Conservation (phyloP, 2,797 vertebrate species). For the Gambusia yucatana region DNA sequence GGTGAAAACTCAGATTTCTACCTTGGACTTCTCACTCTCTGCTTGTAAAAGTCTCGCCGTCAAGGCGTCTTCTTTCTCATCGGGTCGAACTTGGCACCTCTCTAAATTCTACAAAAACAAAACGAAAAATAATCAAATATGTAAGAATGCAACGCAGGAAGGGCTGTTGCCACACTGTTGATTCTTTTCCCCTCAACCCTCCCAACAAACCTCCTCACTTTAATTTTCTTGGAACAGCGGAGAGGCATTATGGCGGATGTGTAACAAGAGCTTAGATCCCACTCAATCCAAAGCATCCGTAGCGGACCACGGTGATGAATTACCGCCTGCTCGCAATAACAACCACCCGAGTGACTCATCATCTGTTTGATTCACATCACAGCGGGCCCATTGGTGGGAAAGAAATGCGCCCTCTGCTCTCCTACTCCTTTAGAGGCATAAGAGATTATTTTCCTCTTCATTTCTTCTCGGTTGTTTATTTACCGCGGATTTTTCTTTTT, state of each 20-base stretch:
- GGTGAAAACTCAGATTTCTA: conserved; percentile 44
- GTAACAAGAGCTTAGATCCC: conserved; percentile 62
- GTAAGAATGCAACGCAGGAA: conserved; percentile 23
- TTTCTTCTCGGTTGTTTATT: conserved; percentile 74
- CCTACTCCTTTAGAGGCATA: conserved; percentile 69
- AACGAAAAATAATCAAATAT: not conserved
- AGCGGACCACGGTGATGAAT: conserved; percentile 70
- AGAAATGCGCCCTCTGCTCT: conserved; percentile 68
- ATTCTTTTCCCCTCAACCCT: conserved; percentile 1
- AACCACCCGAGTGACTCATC: conserved; percentile 79
- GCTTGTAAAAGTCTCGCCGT: conserved; percentile 83
- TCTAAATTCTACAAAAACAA: conserved; percentile 79
- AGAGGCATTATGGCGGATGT: conserved; percentile 50
- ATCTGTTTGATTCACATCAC: conserved; percentile 76
- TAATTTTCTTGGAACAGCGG: conserved; percentile 40
- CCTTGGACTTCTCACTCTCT: conserved; percentile 87
- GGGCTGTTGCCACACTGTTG: conserved; percentile 38
- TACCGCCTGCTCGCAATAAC: conserved; percentile 73
- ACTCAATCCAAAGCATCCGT: conserved; percentile 59
- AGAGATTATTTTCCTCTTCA: conserved; percentile 76
- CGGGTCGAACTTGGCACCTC: conserved; percentile 76
- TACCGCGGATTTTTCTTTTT: conserved; percentile 68
- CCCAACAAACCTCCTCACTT: conserved; percentile 3
- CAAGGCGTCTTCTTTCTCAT: conserved; percentile 76
- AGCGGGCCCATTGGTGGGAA: conserved; percentile 68